Base-by-base conservation (phyloP, 2,113 vertebrate species). In the Puffinus mauretanicus region DNA sequence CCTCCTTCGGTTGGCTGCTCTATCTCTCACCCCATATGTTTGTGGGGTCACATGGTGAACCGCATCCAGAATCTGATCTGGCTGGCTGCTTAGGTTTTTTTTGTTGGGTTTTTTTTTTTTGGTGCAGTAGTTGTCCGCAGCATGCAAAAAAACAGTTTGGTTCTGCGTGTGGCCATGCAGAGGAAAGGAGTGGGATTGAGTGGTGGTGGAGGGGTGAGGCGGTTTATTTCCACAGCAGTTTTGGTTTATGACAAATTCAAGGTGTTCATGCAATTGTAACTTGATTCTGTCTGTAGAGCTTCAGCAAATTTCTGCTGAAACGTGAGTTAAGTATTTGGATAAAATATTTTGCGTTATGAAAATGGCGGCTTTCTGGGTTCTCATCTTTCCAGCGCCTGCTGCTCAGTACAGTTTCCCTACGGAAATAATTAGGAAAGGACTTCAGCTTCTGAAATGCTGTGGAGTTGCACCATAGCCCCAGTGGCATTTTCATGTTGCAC, bases 1-100 rank as follows among this genome's bases (percentile, higher is more conserved):
- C 70, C 91, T 78, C 55, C 5, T 34, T 38, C 2, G 2, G 70
- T 5, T 51, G 73, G 38, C 73, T 71, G 70, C 88, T 90, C 75
- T 95, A 78, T 96, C 91, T 93, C 84, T 85, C 40, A 10, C 19
- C 58, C 94, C 94, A 88, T 76, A 76, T 94, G 92, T 85, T 52
- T 20, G 62, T 55, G 82, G 47, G 58, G 93, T 91, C 90, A 79
- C 87, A 5, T 27, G 84, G 47, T 30, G 73, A 84, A 32, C 90
- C 49, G 15, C 70, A 65, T 46, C 69, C 79, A 70, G 86, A 36
- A 30, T 72, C 87, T 76, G 87, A 90, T 95, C 67, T 91, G 86
- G 49, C 89, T 79, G n/a, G 10, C 38, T 80, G 38, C 69, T 86
- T 47, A 14, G 54, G 19, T 77, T 64, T 57, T 47, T 64, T 34